Evolutionary conservation across 1,140 invertebrate genomes (phyloP).

Genomic region (Mycetomoellerius zeteki): DNA sequence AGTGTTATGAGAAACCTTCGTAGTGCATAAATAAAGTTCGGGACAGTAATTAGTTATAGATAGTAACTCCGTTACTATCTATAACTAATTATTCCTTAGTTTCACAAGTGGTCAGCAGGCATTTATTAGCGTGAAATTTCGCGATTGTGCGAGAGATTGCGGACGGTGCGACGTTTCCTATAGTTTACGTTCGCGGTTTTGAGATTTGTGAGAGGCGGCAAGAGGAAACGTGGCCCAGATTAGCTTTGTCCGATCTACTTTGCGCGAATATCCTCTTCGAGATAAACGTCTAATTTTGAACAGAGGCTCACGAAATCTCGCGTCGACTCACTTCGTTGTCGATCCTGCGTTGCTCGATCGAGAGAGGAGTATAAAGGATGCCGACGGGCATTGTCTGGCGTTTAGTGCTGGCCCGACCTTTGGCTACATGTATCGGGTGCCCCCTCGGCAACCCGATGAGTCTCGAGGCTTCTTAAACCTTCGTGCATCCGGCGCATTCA

Average conservation of each 20-base stretch:
- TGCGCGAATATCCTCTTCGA: slow-evolving; percentile 47
- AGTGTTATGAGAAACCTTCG: slow-evolving; percentile 4
- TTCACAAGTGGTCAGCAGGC: slow-evolving; percentile 35
- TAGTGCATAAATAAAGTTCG: slow-evolving; percentile 48
- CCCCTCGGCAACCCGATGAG: slow-evolving; percentile 74
- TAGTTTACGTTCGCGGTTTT: not conserved
- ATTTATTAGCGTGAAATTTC: slow-evolving; percentile 43
- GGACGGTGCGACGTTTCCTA: not conserved
- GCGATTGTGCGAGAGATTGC: slow-evolving; percentile 60
- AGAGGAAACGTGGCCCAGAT: slow-evolving; percentile 51
- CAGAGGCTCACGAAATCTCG: slow-evolving; percentile 67
- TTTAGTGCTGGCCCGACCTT: slow-evolving; percentile 79
- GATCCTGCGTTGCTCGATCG: slow-evolving; percentile 57
- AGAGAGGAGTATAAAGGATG: slow-evolving; percentile 76
- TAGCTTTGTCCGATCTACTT: slow-evolving; percentile 68
- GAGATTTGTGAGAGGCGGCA: slow-evolving; percentile 14
- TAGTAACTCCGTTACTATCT: no score
- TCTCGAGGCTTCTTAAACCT: slow-evolving; percentile 71
- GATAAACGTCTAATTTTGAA: slow-evolving; percentile 75
- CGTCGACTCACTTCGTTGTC: not conserved
- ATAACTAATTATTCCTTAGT: no score
- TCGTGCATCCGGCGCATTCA: slow-evolving; percentile 62
- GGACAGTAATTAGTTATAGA: slow-evolving; percentile 45
- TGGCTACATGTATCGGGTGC: slow-evolving; percentile 73
- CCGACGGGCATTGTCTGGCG: slow-evolving; percentile 78